Evolutionary conservation across 1,140 invertebrate species (phyloP).

Genomic region (Drosophila rufa): DNA sequence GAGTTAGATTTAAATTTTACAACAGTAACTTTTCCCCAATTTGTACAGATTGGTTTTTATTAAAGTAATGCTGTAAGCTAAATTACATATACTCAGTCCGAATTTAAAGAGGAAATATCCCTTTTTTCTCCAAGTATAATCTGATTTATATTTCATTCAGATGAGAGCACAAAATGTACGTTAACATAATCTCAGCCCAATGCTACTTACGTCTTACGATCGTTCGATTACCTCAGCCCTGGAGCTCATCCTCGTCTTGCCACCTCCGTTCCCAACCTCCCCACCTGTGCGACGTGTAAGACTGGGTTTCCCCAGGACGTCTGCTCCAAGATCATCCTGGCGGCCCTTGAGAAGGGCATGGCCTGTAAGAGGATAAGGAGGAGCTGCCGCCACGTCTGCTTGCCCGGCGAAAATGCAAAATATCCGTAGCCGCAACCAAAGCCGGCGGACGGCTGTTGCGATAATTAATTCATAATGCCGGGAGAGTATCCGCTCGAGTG

Average conservation of each 20-base stretch:
- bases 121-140: neutral
- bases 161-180: conserved; percentile 17
- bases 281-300: conserved; percentile 17
- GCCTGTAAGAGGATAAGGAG: neutral
- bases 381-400: conserved; percentile 6
- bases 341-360: conserved; percentile 34
- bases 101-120: neutral
- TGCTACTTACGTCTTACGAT: conserved; percentile 46
- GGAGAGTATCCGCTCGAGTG: conserved; percentile 58
- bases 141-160: conserved; percentile 5
- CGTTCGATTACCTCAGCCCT: conserved; percentile 23
- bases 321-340: conserved; percentile 39
- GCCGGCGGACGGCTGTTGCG: conserved; percentile 32
- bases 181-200: conserved; percentile 1
- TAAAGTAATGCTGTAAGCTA: neutral
- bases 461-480: conserved; percentile 78
- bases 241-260: conserved; percentile 22
- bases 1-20: no score
- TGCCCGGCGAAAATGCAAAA: conserved; percentile 14
- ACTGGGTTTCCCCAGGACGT: conserved; percentile 37
- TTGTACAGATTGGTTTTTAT: no score
- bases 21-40: neutral
- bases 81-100: no score
- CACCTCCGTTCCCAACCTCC: conserved; percentile 5
- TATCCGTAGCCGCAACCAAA: conserved; percentile 16